Conservation (phyloP, 35 echinoderm and acorn worm species). For the Apostichopus parvimensis region DNA sequence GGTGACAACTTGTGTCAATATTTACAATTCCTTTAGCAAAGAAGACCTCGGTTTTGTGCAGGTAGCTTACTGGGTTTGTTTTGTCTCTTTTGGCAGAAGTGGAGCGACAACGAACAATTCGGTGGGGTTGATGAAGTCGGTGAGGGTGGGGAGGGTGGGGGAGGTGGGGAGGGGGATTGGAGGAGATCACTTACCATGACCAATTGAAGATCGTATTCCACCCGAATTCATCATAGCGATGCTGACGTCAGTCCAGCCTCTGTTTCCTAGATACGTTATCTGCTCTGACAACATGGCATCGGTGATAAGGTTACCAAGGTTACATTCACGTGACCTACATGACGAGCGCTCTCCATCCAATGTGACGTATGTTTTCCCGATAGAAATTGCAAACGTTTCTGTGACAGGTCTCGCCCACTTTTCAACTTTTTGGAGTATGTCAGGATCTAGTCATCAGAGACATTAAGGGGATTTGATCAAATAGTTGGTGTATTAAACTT, state of each 20-base stretch:
- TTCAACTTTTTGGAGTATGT: not conserved
- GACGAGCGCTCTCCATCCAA: conserved; percentile 37
- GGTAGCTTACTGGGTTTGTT: no score
- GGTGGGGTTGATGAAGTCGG: no score
- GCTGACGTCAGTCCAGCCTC: conserved; percentile 63
- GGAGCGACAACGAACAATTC: no score
- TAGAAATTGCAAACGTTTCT: not conserved
- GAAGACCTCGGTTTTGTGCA: no score
- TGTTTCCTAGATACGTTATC: conserved; percentile 25
- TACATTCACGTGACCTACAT: conserved; percentile 65
- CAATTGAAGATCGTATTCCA: conserved; percentile 54
- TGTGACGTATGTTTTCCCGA: conserved; percentile 64
- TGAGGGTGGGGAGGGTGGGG: no score
- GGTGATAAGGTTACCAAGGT: conserved; percentile 73
- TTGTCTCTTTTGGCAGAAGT: no score
- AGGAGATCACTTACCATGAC: conserved; percentile 36
- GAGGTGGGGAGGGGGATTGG: no score
- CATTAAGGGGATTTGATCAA: not conserved
- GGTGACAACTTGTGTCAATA: no score
- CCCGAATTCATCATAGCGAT: conserved; percentile 72
- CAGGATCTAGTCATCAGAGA: conserved; percentile 4
- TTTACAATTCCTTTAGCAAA: no score
- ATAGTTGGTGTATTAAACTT: no score
- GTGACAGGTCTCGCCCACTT: not conserved
- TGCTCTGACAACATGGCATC: conserved; percentile 57